Evolutionary conservation across 2,888 invertebrate genomes (phyloP).

Genomic region (Brachyopa scutellaris): DNA sequence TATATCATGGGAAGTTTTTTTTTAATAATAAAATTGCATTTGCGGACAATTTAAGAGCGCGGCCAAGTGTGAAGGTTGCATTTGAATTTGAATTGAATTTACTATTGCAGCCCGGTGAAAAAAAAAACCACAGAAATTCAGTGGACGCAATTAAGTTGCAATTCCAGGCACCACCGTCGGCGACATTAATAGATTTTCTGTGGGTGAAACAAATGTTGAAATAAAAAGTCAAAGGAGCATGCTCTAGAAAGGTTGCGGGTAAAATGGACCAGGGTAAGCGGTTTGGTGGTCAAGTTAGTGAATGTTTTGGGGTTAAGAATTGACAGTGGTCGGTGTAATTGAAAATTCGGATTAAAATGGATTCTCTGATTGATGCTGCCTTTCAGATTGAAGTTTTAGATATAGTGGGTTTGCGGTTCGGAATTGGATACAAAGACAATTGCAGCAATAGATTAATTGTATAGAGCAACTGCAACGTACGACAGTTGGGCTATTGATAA

Average conservation of each 20-base stretch:
- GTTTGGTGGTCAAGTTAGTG: constrained; percentile 63
- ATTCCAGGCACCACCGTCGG: constrained; percentile 41
- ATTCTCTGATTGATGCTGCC: too few relatives aligned
- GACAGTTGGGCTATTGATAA: too few relatives aligned
- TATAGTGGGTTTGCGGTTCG: background rate
- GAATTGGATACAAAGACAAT: background rate
- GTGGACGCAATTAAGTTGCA: constrained; percentile 64
- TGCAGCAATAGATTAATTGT: too few relatives aligned
- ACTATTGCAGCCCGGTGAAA: constrained; percentile 36
- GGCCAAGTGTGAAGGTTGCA: constrained; percentile 81
- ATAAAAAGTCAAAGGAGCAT: constrained; percentile 40
- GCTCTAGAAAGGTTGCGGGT: constrained; percentile 22
- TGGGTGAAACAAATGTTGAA: constrained; percentile 23
- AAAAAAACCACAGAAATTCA: constrained; percentile 57
- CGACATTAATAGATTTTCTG: constrained; percentile 58
- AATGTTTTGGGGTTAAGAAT: constrained; percentile 25
- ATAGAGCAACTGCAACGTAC: too few relatives aligned
- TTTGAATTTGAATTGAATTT: constrained; percentile 65
- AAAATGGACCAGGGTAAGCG: constrained; percentile 47
- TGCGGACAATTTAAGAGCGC: constrained; percentile 74
- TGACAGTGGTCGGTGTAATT: constrained; percentile 36
- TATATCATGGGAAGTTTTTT: too few relatives aligned
- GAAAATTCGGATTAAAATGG: constrained; percentile 4
- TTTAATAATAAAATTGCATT: constrained; percentile 52
- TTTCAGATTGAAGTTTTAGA: background rate